Conservation (phyloP, 37 sponge, comb jelly and placozoan genomes). For the Eunapius fragilis region DNA sequence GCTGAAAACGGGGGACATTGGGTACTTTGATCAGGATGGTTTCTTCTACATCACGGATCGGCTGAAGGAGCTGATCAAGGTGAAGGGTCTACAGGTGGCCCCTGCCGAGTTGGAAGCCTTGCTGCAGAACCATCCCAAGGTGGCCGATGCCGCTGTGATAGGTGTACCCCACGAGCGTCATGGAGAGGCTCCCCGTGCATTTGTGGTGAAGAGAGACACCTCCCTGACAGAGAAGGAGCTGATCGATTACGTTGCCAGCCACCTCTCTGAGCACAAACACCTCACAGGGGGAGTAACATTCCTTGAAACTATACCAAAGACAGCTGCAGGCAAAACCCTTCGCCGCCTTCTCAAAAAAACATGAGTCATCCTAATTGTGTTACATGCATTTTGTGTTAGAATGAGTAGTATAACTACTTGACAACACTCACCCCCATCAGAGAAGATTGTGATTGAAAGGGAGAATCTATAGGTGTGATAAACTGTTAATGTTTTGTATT, state of each 20-base stretch:
- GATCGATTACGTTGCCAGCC: constrained; percentile 39
- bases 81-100: constrained; percentile 90
- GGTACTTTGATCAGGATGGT: constrained; percentile 79
- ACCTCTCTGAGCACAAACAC: constrained; percentile 77
- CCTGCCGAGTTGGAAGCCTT: constrained; percentile 90
- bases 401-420: no score
- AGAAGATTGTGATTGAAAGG: constrained; percentile 83
- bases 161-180: constrained; percentile 79
- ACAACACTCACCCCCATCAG: no score
- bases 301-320: constrained; percentile 79
- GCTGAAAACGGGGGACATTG: constrained; percentile 86
- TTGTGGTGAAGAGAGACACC: constrained; percentile 74
- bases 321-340: constrained; percentile 87
- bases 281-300: constrained; percentile 80
- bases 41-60: constrained; percentile 88
- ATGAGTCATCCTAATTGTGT: no score
- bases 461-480: no score
- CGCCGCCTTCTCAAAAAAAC: constrained; percentile 49
- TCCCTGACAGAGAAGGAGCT: constrained; percentile 67
- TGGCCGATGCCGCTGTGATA: constrained; percentile 86
- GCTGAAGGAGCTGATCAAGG: constrained; percentile 93
- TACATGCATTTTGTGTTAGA: no score
- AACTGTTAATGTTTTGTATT: no score
- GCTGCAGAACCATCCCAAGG: constrained; percentile 71
- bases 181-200: constrained; percentile 87